A percentile compares a stretch with the other conserved stretches of the same genome.
These are phyloP conservation scores for Octopus bimaculoides DNA, from an alignment of 1,140 invertebrate genomes.

Conservation along the genomic window DNA sequence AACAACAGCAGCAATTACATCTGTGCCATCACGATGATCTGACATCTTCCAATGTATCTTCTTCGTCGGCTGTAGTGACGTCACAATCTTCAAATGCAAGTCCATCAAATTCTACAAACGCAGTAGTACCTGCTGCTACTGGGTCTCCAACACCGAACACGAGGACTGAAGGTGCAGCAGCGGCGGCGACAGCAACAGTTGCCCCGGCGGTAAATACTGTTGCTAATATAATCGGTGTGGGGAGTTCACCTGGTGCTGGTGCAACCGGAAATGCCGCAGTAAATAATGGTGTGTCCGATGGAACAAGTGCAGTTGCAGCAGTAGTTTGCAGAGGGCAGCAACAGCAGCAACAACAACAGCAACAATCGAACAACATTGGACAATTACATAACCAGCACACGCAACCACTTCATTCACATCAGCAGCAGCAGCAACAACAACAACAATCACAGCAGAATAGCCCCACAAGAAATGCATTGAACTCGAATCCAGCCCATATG, in stretches of 20 bases:
- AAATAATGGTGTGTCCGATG: too few species aligned
- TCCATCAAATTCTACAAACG: background rate
- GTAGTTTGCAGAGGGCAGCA: background rate
- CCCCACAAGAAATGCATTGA: slow-evolving; percentile 8
- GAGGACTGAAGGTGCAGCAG: background rate
- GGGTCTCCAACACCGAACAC: background rate
- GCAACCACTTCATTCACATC: background rate
- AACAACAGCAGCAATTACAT: background rate
- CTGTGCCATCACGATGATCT: background rate
- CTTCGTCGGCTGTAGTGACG: background rate
- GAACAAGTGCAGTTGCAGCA: background rate
- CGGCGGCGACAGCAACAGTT: background rate
- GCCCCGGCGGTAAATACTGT: background rate
- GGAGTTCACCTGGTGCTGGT: background rate
- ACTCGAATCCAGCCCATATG: slow-evolving; percentile 43
- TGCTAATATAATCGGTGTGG: background rate
- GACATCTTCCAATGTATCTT: background rate
- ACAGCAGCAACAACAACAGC: background rate
- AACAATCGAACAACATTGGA: background rate
- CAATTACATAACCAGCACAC: background rate
- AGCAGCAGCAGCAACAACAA: background rate
- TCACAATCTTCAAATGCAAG: background rate
- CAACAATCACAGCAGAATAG: background rate
- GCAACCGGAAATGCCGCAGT: background rate
- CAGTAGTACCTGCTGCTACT: background rate